These are phyloP conservation scores for Acanthococcus lagerstroemiae DNA, from an alignment of 2,888 invertebrate species.

Conservation along the genomic window DNA sequence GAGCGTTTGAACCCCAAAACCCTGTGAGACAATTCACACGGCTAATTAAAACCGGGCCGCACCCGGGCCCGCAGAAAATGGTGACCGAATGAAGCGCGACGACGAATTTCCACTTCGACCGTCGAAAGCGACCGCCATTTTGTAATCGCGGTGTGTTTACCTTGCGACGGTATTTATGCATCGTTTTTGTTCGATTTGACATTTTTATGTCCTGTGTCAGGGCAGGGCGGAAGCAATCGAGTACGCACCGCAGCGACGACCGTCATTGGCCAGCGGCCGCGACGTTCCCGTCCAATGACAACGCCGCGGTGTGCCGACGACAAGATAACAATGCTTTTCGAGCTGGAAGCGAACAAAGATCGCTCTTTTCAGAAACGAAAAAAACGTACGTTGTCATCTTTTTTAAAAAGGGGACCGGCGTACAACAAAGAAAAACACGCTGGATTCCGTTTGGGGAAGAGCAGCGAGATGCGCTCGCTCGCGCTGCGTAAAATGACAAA, in stretches of 20 bases:
- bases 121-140: not conserved
- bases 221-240: too few species aligned
- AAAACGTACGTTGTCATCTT: slow-evolving; percentile 29
- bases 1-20: too few species aligned
- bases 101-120: not conserved
- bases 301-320: not conserved
- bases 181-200: slow-evolving; percentile 1
- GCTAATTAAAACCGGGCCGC: too few species aligned
- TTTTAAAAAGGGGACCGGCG: slow-evolving; percentile 28
- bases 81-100: too few species aligned
- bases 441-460: not conserved
- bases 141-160: not conserved
- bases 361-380: not conserved
- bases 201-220: slow-evolving; percentile 1
- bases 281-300: not conserved
- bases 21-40: too few species aligned
- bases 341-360: not conserved
- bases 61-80: too few species aligned
- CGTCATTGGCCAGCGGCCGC: not conserved
- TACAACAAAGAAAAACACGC: slow-evolving; percentile 1
- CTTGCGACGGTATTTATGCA: not conserved
- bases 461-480: not conserved
- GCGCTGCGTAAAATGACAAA: not conserved
- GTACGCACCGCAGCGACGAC: not conserved
- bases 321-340: not conserved